Conservation (phyloP, 2,888 invertebrate genomes). For the Cantharis nigra region DNA sequence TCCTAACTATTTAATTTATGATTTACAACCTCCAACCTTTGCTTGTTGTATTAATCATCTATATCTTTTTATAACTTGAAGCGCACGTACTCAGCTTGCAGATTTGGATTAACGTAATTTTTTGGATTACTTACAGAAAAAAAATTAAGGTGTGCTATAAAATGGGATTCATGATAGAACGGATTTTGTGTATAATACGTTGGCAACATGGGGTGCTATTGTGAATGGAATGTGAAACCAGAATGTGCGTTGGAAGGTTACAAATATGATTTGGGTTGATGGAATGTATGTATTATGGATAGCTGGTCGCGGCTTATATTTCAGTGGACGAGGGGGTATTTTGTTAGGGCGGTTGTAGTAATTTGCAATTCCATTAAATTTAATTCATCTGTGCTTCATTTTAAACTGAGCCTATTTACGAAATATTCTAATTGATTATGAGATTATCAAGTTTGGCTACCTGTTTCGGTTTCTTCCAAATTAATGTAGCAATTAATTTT, state of each 20-base stretch:
- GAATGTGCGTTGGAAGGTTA: constrained; percentile 50
- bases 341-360: constrained; percentile 21
- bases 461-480: not conserved
- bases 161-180: constrained; percentile 32
- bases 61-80: not conserved
- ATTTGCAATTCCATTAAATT: constrained; percentile 26
- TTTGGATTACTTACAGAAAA: not conserved
- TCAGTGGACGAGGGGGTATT: constrained; percentile 38
- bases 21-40: not conserved
- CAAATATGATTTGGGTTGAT: constrained; percentile 51
- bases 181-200: constrained; percentile 37
- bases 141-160: constrained; percentile 23
- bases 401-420: not conserved
- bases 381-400: constrained; percentile 42
- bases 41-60: not conserved
- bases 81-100: not conserved
- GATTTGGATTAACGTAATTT: not conserved
- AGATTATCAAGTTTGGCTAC: not conserved
- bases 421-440: not conserved
- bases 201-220: constrained; percentile 45
- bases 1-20: not conserved
- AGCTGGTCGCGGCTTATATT: constrained; percentile 45
- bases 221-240: constrained; percentile 48
- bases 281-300: constrained; percentile 49
- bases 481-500: not conserved